Conservation (phyloP, 2,888 invertebrate genomes). For the Diploptera punctata region DNA sequence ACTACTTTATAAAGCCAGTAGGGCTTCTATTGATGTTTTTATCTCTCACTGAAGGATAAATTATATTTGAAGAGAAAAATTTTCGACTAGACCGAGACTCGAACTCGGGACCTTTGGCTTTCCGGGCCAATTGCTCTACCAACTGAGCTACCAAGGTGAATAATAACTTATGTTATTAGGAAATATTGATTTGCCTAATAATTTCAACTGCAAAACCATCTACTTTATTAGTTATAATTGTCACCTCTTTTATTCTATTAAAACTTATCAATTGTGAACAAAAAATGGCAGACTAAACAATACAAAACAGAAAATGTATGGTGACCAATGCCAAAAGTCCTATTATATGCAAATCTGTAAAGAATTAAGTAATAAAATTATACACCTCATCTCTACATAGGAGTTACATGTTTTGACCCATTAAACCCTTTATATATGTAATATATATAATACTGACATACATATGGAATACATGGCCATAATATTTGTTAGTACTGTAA, state of each 20-base stretch:
- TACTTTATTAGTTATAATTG: not conserved
- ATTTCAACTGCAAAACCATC: no score
- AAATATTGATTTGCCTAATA: no score
- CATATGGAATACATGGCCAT: constrained; percentile 13
- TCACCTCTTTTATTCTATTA: not conserved
- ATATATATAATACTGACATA: constrained; percentile 31
- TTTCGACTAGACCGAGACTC: no score
- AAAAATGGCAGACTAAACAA: not conserved
- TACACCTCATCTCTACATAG: constrained; percentile 7
- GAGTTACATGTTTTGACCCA: not conserved
- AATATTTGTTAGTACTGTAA: not conserved
- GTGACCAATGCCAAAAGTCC: not conserved
- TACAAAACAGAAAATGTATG: not conserved
- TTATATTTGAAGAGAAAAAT: no score
- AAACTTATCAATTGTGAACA: no score
- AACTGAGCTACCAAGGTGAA: no score
- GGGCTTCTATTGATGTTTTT: no score
- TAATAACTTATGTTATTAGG: no score
- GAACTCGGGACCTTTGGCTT: no score
- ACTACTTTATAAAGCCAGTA: no score
- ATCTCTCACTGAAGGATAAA: no score
- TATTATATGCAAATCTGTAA: not conserved
- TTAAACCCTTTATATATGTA: constrained; percentile 1
- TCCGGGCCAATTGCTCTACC: no score
- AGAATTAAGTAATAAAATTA: not conserved